Conservation (phyloP, 2,888 invertebrate species). For the Oligia latruncula region DNA sequence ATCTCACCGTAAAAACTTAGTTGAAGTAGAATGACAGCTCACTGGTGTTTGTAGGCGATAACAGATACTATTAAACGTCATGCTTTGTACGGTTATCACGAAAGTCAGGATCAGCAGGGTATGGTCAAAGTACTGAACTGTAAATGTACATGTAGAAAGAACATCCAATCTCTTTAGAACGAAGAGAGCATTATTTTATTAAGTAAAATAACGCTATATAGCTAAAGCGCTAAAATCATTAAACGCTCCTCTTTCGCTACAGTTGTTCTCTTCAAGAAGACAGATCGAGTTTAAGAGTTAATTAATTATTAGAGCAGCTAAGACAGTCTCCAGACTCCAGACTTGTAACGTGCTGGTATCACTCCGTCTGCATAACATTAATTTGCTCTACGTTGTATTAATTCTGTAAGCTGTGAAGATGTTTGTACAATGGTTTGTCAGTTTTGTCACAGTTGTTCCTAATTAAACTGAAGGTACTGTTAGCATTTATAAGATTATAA, state of each 20-base stretch:
- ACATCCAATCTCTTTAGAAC: neutral
- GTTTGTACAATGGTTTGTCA: conserved; percentile 17
- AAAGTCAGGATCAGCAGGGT: neutral
- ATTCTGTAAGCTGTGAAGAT: conserved; percentile 39
- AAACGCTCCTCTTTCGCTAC: neutral
- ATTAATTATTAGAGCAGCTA: conserved; percentile 28
- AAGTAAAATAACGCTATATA: neutral
- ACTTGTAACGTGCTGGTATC: conserved; percentile 7
- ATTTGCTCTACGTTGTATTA: conserved; percentile 42
- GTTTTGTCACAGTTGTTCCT: neutral
- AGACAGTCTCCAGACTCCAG: conserved; percentile 17
- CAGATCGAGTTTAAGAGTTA: conserved; percentile 15
- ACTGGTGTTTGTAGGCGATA: neutral
- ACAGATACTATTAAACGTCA: neutral
- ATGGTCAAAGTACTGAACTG: neutral
- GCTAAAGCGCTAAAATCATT: neutral
- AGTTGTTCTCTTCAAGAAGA: neutral
- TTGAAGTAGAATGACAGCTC: neutral
- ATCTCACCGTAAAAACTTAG: neutral
- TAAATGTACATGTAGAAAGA: neutral
- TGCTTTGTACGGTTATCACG: neutral
- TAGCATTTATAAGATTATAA: neutral
- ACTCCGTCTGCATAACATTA: conserved; percentile 26
- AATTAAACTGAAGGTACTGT: conserved; percentile 23
- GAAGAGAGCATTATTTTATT: neutral